Percentiles rank a stretch among this genome's conserved stretches.
Evolutionary conservation across 92 coral and sea anemone species (phyloP).

Genomic region (Epizoanthus illoricatus): DNA sequence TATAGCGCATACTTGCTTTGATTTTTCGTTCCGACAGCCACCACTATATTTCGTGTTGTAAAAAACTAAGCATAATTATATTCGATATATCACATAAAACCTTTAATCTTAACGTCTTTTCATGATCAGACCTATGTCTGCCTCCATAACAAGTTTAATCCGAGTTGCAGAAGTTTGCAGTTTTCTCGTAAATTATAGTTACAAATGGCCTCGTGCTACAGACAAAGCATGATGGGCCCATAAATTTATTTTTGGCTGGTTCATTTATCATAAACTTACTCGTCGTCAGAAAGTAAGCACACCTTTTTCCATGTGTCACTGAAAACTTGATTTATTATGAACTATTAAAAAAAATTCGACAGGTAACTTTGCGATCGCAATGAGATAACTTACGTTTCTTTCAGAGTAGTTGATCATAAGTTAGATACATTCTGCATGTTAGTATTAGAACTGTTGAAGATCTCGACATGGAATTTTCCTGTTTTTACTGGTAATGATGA

Average conservation of each 20-base stretch:
- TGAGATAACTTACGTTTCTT: not conserved
- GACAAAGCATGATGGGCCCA: not conserved
- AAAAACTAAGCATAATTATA: too few species aligned
- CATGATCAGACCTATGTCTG: not conserved
- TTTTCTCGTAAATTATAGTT: not conserved
- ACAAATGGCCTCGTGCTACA: not conserved
- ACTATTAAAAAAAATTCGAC: not conserved
- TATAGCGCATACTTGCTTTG: too few species aligned
- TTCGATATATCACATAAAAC: too few species aligned
- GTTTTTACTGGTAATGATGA: too few species aligned
- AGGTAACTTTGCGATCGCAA: not conserved
- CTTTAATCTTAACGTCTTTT: too few species aligned
- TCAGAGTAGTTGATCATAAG: constrained; percentile 5
- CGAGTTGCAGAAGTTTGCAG: not conserved
- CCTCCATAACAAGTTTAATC: too few species aligned
- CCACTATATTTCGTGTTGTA: too few species aligned
- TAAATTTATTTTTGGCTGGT: not conserved
- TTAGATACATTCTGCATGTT: not conserved
- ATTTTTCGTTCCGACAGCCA: too few species aligned
- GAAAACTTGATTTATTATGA: not conserved
- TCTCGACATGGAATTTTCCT: too few species aligned
- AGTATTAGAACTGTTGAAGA: too few species aligned
- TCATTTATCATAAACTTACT: not conserved
- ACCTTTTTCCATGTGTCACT: not conserved
- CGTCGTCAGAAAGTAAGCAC: not conserved